A percentile compares a stretch with the other conserved stretches of the same genome.
Conservation (phyloP, 1,140 invertebrate species). For the Amphibalanus amphitrite region DNA sequence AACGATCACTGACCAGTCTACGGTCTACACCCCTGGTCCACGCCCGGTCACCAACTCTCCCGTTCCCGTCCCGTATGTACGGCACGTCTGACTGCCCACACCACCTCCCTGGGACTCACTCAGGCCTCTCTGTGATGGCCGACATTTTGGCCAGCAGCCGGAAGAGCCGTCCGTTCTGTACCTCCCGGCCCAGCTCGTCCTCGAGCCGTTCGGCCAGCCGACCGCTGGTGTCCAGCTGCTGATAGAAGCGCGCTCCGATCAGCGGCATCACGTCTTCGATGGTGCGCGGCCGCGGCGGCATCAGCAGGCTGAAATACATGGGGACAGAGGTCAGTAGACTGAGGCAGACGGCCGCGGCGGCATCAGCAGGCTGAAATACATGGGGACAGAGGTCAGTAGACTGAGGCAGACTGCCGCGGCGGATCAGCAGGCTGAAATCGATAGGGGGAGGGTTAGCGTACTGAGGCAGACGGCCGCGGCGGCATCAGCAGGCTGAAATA, state of each 20-base stretch:
- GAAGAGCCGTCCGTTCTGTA: conserved; percentile 85
- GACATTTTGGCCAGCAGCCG: conserved; percentile 77
- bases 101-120: too few relatives aligned
- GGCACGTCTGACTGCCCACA: too few relatives aligned
- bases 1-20: too few relatives aligned
- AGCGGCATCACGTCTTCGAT: conserved; percentile 97
- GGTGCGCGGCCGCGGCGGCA: conserved; percentile 26
- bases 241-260: conserved; percentile 81
- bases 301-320: background rate
- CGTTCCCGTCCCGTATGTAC: too few relatives aligned
- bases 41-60: too few relatives aligned
- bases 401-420: conserved; percentile 18
- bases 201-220: conserved; percentile 72
- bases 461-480: conserved; percentile 18
- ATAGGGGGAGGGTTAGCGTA: too few relatives aligned
- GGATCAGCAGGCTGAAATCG: background rate
- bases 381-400: too few relatives aligned
- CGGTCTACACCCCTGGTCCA: too few relatives aligned
- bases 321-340: too few relatives aligned
- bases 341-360: conserved; percentile 16
- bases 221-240: conserved; percentile 78
- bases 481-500: background rate
- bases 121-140: conserved; percentile 80
- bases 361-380: background rate
- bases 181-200: conserved; percentile 75